Base-by-base conservation (phyloP, 2,113 vertebrate genomes). In the Halichoeres trimaculatus region DNA sequence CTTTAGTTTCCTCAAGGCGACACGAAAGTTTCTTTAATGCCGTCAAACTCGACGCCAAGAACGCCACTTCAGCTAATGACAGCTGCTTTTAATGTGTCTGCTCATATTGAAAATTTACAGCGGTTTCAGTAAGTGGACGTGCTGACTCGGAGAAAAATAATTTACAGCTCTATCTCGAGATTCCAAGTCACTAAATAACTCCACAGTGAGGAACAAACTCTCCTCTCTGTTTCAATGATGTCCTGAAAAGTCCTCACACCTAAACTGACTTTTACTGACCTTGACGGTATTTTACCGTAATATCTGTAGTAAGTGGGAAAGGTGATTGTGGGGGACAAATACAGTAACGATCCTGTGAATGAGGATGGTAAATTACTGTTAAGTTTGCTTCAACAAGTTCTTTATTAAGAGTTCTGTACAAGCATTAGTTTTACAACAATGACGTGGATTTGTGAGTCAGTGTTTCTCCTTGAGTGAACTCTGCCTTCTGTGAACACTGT, bases 51-150 rank as follows among this genome's bases (percentile, higher is more conserved):
- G 77, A 7, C 70, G 74, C 65, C 81, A 81, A 77, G 47, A 26
- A 12, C 66, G 41, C 54, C 78, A 76, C 75, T 87, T 82, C 78
- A 73, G 53, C 60, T 82, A 80, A 84, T 77, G 71, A 57, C 26
- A 48, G 19, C 35, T 78, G 80, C n/a, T 84, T 76, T 74, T 61
- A 73, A 50, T 55, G 10, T 59, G 66, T 78, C 41, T 20, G 52
- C 65, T 67, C 23, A 12, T 52, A 17, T 50, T 64, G 70, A 45
- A 19, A 41, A 68, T 84, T 77, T 65, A 80, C 59, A 80, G 35
- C 64, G 52, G 52, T 70, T 70, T 65, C 36, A 78, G 73, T 73
- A 57, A 74, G 61, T 51, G 38, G 70, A 52, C 17, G 24, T 0
- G 54, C 68, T 69, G 76, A 85, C 77, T 77, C 16, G 17, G 7